phyloP scores from a whole-genome alignment of 2,113 vertebrate genomes.

The Psammodynastes pulverulentus region DNA sequence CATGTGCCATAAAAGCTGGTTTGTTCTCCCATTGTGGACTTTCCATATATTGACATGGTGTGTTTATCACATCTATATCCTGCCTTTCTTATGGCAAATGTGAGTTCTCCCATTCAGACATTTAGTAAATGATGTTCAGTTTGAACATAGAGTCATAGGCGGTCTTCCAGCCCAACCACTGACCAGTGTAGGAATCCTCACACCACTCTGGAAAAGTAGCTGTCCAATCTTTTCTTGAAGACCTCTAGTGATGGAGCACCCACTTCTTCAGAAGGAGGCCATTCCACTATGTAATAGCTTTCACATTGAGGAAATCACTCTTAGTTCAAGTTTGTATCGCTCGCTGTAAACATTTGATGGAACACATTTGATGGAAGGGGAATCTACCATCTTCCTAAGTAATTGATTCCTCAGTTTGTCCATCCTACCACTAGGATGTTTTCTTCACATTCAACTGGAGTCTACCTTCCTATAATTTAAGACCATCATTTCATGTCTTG shows the following conservation, averaged over 20 bases:
- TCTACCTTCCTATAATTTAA: background rate
- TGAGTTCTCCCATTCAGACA: background rate
- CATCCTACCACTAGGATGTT: background rate
- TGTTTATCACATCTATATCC: background rate
- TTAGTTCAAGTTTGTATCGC: background rate
- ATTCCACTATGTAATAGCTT: background rate
- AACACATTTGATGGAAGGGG: background rate
- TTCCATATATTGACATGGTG: background rate
- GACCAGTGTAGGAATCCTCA: background rate
- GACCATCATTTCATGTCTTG: background rate
- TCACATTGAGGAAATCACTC: background rate
- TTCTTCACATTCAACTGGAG: background rate
- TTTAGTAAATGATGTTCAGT: background rate
- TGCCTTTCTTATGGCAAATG: background rate
- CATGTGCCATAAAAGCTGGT: background rate
- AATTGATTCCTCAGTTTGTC: background rate
- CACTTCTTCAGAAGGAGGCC: background rate
- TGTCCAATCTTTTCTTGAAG: background rate
- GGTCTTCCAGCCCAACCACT: background rate
- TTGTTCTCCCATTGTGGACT: background rate
- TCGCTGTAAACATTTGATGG: background rate
- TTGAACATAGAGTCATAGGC: background rate
- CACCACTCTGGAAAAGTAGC: background rate
- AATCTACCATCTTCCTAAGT: background rate
- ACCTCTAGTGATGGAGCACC: background rate